Evolutionary conservation across 1,140 invertebrate species (phyloP).

Genomic region (Physella acuta): DNA sequence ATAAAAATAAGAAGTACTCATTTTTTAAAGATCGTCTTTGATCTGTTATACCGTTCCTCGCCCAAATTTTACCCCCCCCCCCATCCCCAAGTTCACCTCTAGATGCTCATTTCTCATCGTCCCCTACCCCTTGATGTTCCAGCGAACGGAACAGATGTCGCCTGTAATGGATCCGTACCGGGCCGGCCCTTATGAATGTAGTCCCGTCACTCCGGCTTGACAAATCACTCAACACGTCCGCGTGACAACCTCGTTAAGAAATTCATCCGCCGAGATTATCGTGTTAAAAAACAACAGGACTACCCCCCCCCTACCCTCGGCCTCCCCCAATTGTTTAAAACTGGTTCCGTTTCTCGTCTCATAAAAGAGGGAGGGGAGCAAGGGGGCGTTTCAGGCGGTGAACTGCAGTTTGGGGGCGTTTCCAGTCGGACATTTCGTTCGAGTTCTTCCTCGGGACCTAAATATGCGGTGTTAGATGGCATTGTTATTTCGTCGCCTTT

Average conservation of each 20-base stretch:
- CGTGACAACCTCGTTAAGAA: constrained; percentile 20
- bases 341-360: not conserved
- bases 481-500: constrained; percentile 11
- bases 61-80: no score
- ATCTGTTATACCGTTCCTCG: no score
- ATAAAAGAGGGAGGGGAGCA: not conserved
- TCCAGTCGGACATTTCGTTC: constrained; percentile 8
- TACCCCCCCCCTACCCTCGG: not conserved
- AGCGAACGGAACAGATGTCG: constrained; percentile 16
- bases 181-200: constrained; percentile 15
- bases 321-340: not conserved
- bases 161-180: constrained; percentile 8
- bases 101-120: not conserved
- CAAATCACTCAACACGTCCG: constrained; percentile 25
- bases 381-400: not conserved
- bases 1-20: no score
- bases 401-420: constrained; percentile 1
- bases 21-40: no score
- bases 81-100: no score
- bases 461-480: constrained; percentile 8
- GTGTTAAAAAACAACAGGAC: not conserved
- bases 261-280: constrained; percentile 23
- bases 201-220: constrained; percentile 18
- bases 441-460: not conserved
- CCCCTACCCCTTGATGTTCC: not conserved